phyloP scores from a whole-genome alignment of 2,113 vertebrate species.

The Thinocorus orbignyianus region DNA sequence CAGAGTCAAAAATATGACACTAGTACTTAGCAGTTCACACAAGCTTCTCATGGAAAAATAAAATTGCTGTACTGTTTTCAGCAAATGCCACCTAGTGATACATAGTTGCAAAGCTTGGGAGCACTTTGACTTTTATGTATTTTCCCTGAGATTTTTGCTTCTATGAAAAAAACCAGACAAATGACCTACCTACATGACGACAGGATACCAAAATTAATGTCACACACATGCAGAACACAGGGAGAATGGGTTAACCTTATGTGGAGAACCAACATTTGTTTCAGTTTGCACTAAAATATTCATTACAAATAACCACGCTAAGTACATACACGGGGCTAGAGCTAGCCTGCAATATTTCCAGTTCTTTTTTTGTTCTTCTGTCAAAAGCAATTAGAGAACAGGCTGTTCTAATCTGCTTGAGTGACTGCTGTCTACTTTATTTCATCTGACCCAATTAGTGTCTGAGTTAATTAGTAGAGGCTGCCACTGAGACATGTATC shows the following conservation, averaged over 20 bases:
- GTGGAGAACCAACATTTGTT: not conserved
- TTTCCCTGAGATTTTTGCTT: not conserved
- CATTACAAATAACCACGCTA: not conserved
- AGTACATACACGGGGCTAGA: not conserved
- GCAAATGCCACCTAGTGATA: constrained; percentile 58
- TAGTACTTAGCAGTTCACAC: not conserved
- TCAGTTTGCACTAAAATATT: not conserved
- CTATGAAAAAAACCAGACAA: not conserved
- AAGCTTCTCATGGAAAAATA: not conserved
- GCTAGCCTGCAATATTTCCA: not conserved
- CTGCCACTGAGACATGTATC: not conserved
- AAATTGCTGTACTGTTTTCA: constrained; percentile 14
- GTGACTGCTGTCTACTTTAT: constrained; percentile 53
- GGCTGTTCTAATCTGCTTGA: constrained; percentile 46
- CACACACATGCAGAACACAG: not conserved
- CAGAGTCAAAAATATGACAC: not conserved
- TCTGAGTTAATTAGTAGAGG: constrained; percentile 36
- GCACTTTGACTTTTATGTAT: not conserved
- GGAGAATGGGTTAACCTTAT: not conserved
- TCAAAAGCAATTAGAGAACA: constrained; percentile 49
- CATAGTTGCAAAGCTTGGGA: not conserved
- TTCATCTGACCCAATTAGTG: constrained; percentile 50
- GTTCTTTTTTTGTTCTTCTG: not conserved
- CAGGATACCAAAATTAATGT: not conserved
- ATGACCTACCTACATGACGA: not conserved